phyloP scores from a whole-genome alignment of 1,140 invertebrate genomes.

The Drosophila parabipectinata region DNA sequence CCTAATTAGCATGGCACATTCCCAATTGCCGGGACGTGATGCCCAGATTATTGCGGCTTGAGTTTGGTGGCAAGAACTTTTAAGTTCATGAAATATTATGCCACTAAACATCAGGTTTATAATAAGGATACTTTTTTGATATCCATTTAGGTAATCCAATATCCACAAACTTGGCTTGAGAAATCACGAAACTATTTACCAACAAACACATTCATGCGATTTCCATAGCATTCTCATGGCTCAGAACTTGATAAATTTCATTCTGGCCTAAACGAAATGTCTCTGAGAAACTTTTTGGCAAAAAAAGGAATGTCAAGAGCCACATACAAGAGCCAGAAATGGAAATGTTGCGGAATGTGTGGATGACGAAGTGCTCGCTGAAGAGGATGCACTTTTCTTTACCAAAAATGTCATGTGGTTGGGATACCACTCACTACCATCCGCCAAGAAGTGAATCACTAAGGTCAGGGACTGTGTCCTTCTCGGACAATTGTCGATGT shows the following conservation, averaged over 20 bases:
- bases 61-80: constrained; percentile 7
- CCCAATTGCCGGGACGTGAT: constrained; percentile 71
- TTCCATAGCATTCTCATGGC: constrained; percentile 16
- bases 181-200: constrained; percentile 21
- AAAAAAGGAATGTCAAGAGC: constrained; percentile 67
- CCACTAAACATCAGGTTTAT: neutral
- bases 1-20: constrained; percentile 78
- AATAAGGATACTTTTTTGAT: no score
- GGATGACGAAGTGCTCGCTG: constrained; percentile 44
- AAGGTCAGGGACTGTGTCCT: constrained; percentile 60
- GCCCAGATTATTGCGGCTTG: constrained; percentile 60
- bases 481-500: constrained; percentile 55
- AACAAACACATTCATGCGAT: constrained; percentile 43
- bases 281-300: constrained; percentile 27
- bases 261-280: constrained; percentile 69
- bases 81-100: constrained; percentile 4
- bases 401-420: neutral
- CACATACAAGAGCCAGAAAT: constrained; percentile 38
- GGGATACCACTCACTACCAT: neutral
- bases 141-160: constrained; percentile 16
- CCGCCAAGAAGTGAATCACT: constrained; percentile 12
- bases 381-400: constrained; percentile 21
- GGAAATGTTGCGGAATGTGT: constrained; percentile 38
- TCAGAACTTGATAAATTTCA: constrained; percentile 64
- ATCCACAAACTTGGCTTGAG: constrained; percentile 18